Percentiles rank a stretch among this genome's conserved stretches.
These are phyloP conservation scores for Scrobipalpa costella DNA, from an alignment of 2,888 invertebrate genomes.

Conservation along the genomic window DNA sequence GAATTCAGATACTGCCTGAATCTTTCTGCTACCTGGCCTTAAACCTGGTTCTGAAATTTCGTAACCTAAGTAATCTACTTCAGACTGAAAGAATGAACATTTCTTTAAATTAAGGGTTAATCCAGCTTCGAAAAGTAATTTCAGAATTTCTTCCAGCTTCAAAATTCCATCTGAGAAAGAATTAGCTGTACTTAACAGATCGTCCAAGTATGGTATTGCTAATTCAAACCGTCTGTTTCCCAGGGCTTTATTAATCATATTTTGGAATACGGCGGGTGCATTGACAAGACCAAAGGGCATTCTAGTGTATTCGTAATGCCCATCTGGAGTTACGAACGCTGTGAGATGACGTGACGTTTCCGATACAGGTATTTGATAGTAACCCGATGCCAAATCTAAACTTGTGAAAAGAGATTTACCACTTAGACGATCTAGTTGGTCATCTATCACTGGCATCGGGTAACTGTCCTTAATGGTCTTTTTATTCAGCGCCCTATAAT, in stretches of 20 bases:
- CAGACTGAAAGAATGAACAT: conserved; percentile 11
- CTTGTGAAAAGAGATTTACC: conserved; percentile 25
- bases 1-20: conserved; percentile 38
- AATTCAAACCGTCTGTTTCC: conserved; percentile 17
- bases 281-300: conserved; percentile 39
- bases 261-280: conserved; percentile 43
- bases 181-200: conserved; percentile 4
- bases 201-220: conserved; percentile 25
- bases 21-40: conserved; percentile 21
- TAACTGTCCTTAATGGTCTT: conserved; percentile 28
- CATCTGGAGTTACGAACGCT: too few species aligned
- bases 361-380: too few species aligned
- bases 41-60: conserved; percentile 19
- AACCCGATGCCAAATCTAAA: too few species aligned
- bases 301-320: conserved; percentile 27
- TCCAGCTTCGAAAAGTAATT: background rate
- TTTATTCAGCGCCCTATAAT: conserved; percentile 30
- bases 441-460: conserved; percentile 37
- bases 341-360: too few species aligned
- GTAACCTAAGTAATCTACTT: conserved; percentile 22
- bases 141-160: conserved; percentile 6
- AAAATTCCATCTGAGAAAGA: background rate
- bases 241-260: conserved; percentile 34
- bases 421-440: conserved; percentile 30
- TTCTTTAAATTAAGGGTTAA: conserved; percentile 22